These are phyloP conservation scores for Gonocerus acuteangulatus DNA, from an alignment of 2,888 invertebrate genomes.

Conservation along the genomic window DNA sequence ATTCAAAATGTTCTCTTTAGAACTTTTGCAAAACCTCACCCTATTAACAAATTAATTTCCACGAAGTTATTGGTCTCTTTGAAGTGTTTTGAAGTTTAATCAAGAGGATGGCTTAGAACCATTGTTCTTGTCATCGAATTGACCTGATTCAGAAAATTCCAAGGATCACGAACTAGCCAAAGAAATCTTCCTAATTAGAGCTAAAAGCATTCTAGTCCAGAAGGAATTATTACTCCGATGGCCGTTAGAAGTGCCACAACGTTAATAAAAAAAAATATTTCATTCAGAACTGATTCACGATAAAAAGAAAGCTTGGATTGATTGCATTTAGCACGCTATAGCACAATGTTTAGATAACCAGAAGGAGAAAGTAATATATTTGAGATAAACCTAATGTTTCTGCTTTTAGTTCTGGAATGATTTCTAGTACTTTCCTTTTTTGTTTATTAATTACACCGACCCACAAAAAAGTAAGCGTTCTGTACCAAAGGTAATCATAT, in stretches of 20 bases:
- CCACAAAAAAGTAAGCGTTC: no score
- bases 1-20: no score
- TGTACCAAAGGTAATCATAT: no score
- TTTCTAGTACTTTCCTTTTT: no score
- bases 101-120: conserved; percentile 20
- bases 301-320: neutral
- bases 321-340: neutral
- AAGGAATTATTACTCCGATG: conserved; percentile 4
- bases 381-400: no score
- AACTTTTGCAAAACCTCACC: no score
- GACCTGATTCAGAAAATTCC: conserved; percentile 19
- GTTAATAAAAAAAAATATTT: neutral
- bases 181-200: conserved; percentile 9
- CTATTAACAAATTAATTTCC: no score
- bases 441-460: no score
- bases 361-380: no score
- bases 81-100: conserved; percentile 1
- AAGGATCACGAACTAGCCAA: conserved; percentile 6
- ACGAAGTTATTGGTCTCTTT: neutral
- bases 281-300: neutral
- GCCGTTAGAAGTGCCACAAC: neutral
- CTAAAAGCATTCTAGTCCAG: conserved; percentile 17
- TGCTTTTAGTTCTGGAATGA: no score
- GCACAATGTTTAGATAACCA: neutral
- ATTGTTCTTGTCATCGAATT: conserved; percentile 14